Percentiles rank a stretch among this genome's conserved stretches.
Conservation (phyloP, 2,888 invertebrate genomes). For the Patella ulyssiponensis region DNA sequence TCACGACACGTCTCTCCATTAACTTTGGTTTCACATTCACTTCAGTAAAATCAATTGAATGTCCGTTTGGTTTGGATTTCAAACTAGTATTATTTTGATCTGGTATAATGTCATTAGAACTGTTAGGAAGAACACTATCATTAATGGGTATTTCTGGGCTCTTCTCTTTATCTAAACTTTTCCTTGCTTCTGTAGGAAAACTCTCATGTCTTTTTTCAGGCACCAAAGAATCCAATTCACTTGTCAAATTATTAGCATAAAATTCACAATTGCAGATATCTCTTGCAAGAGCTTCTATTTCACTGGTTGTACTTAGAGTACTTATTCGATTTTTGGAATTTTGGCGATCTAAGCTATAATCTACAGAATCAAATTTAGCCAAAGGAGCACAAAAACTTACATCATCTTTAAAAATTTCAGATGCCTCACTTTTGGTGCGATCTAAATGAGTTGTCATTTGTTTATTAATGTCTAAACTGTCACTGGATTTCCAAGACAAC, state of each 20-base stretch:
- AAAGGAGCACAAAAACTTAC: constrained; percentile 55
- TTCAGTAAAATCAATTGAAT: background rate
- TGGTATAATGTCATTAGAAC: background rate
- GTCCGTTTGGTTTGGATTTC: background rate
- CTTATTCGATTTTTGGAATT: background rate
- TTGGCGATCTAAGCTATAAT: constrained; percentile 41
- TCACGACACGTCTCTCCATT: constrained; percentile 42
- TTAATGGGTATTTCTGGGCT: background rate
- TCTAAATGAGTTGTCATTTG: constrained; percentile 52
- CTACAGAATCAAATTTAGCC: constrained; percentile 59
- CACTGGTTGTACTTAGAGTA: constrained; percentile 31
- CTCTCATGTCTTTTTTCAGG: background rate
- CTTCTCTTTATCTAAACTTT: too few relatives aligned
- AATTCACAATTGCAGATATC: constrained; percentile 37
- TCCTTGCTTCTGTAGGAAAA: background rate
- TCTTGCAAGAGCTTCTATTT: constrained; percentile 31
- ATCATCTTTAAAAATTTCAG: constrained; percentile 54
- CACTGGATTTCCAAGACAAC: constrained; percentile 59
- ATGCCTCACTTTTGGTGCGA: constrained; percentile 54
- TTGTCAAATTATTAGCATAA: background rate
- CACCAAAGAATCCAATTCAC: background rate
- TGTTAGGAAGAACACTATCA: background rate
- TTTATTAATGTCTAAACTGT: constrained; percentile 54
- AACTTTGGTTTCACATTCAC: constrained; percentile 40
- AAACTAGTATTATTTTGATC: background rate